Base-by-base conservation (phyloP, 2,888 invertebrate species). In the Lasioglossum morio region DNA sequence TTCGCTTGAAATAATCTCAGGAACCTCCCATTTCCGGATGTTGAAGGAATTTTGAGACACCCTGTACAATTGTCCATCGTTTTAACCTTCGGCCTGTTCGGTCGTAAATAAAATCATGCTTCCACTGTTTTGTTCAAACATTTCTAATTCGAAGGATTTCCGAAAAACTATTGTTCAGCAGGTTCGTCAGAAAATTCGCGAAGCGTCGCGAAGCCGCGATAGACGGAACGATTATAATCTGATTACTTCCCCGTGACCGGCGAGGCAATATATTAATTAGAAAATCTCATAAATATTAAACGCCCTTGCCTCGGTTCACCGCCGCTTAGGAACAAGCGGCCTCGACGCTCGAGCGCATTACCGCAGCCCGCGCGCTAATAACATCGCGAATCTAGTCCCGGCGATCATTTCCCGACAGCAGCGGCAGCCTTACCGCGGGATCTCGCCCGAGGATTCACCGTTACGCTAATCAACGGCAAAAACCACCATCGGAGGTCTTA, bases 391-490 rank as follows among this genome's bases (percentile, higher is more conserved):
- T 72, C 77, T 72, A 80, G 76, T 70, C 57, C 72, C 53, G 37
- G 60, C n/a, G 23, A 57, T 70, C 60, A 60, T 53, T 70, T 43
- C 74, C 70, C 76, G 23, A 70, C 30, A 34, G 34, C 34, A 34
- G 30, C 40, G 34, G 48, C 57, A 48, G 82, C 30, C 86, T 69
- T 86, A 84, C 27, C 79, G 72, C 81, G 37, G 77, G 73, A 86
- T 88, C 88, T 69, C 48, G 69, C 69, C 10, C 66, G 76, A 72
- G 87, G 78, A 89, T 89, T 87, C 89, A 89, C 89, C 89, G 89
- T 89, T 89, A 89, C 89, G 81, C 79, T 83, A 85, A 89, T 80
- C 74, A 63, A 72, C 74, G 57, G 69, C 27, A 72, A 87, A 82
- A 87, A 79, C n/a, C 23, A 74, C 60, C 69, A 73, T 53, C 60